These are phyloP conservation scores for Apamea anceps DNA, from an alignment of 2,888 invertebrate species.

Conservation along the genomic window DNA sequence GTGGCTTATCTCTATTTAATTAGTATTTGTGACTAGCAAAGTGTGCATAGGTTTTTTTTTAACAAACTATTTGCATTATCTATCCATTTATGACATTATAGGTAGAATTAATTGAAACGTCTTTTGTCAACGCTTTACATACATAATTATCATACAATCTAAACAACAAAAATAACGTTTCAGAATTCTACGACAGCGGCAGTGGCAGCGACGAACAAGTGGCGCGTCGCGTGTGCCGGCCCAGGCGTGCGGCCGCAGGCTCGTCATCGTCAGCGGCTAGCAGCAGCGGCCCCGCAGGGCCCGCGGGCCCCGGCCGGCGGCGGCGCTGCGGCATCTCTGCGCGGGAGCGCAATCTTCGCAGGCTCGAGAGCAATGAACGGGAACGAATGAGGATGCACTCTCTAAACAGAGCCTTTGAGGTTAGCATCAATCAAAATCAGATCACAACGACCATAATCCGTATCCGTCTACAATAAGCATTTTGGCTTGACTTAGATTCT, in stretches of 20 bases:
- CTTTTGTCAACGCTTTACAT: background rate
- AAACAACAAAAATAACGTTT: slow-evolving; percentile 52
- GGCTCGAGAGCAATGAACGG: slow-evolving; percentile 97
- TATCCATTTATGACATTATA: background rate
- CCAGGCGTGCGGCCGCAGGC: slow-evolving; percentile 78
- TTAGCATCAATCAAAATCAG: slow-evolving; percentile 75
- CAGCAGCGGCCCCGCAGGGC: slow-evolving; percentile 73
- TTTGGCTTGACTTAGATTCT: slow-evolving; percentile 56
- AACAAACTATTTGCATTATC: background rate
- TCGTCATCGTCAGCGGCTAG: slow-evolving; percentile 79
- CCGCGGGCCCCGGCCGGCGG: slow-evolving; percentile 88
- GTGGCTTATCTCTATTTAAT: slow-evolving; percentile 38
- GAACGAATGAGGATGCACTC: slow-evolving; percentile 98
- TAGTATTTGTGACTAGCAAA: slow-evolving; percentile 10
- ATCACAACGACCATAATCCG: slow-evolving; percentile 8
- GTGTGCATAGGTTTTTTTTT: slow-evolving; percentile 2
- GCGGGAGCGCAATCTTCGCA: slow-evolving; percentile 95
- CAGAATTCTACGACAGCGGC: slow-evolving; percentile 86
- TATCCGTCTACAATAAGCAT: slow-evolving; percentile 31
- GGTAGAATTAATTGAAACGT: background rate
- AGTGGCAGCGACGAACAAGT: slow-evolving; percentile 83
- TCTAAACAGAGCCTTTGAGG: slow-evolving; percentile 97
- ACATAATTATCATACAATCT: slow-evolving; percentile 5
- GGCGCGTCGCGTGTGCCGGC: slow-evolving; percentile 75
- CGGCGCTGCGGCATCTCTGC: slow-evolving; percentile 95